These are phyloP conservation scores for Maylandia zebra DNA, from an alignment of 2,113 vertebrate species.

Conservation along the genomic window DNA sequence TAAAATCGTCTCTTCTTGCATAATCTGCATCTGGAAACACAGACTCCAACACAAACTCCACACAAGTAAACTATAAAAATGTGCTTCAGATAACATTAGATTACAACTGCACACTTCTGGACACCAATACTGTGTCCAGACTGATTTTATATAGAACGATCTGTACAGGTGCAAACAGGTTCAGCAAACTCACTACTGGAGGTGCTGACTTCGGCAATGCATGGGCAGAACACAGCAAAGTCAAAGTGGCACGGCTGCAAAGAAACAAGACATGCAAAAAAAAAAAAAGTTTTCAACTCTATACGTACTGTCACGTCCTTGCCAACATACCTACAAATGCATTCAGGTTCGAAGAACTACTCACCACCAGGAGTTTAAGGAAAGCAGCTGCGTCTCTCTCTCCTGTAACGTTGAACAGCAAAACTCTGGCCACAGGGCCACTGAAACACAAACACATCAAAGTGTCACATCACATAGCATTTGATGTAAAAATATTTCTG, in stretches of 20 bases:
- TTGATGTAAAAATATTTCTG: neutral
- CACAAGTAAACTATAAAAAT: neutral
- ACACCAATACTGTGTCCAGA: neutral
- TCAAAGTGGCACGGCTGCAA: slow-evolving; percentile 85
- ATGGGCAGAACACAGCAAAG: slow-evolving; percentile 91
- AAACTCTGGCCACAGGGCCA: slow-evolving; percentile 79
- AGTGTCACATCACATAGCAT: neutral
- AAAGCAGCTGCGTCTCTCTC: slow-evolving; percentile 82
- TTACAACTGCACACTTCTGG: neutral
- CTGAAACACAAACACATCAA: slow-evolving; percentile 51
- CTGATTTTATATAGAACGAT: neutral
- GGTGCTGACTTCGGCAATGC: slow-evolving; percentile 75
- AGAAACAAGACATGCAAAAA: neutral
- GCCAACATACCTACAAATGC: neutral
- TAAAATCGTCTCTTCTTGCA: neutral
- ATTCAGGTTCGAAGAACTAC: neutral
- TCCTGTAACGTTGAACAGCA: slow-evolving; percentile 89
- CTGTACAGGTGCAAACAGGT: neutral
- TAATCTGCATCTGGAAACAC: neutral
- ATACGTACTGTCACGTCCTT: neutral
- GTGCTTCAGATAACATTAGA: neutral
- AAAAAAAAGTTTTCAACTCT: neutral
- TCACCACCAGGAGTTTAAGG: slow-evolving; percentile 87
- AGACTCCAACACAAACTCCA: neutral
- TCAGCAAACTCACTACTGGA: slow-evolving; percentile 68